Evolutionary conservation across 2,797 vertebrate genomes (phyloP).

Genomic region (Enteromius fasciolatus): DNA sequence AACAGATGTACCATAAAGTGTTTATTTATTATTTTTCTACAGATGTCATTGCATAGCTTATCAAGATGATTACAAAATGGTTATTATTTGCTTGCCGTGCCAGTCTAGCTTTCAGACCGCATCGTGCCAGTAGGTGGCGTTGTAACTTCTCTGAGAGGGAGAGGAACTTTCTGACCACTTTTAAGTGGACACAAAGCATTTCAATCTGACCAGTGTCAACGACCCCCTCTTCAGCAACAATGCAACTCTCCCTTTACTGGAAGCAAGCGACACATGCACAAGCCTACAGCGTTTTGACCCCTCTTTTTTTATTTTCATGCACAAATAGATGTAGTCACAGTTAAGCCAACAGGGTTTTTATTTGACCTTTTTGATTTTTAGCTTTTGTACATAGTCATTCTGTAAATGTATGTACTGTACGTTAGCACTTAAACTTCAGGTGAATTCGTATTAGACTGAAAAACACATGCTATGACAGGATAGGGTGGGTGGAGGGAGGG

Average conservation of each 20-base stretch:
- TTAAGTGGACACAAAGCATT: background rate
- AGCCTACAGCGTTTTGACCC: constrained; percentile 70
- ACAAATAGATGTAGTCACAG: constrained; percentile 64
- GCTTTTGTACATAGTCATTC: constrained; percentile 76
- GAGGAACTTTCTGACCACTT: constrained; percentile 15
- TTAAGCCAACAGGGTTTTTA: constrained; percentile 62
- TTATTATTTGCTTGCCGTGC: constrained; percentile 71
- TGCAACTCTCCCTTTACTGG: constrained; percentile 38
- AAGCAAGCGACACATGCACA: constrained; percentile 63
- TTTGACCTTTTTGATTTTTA: constrained; percentile 55
- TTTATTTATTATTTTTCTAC: constrained; percentile 66
- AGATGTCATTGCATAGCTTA: constrained; percentile 63
- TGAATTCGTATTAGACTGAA: constrained; percentile 56
- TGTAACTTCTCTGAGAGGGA: constrained; percentile 41
- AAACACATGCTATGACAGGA: constrained; percentile 57
- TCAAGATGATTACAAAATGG: constrained; percentile 65
- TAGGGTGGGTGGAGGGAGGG: constrained; percentile 24
- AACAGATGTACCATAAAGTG: constrained; percentile 63
- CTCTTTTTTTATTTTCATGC: constrained; percentile 70
- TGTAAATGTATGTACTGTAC: constrained; percentile 73
- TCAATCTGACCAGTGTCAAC: constrained; percentile 5
- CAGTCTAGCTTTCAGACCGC: constrained; percentile 9
- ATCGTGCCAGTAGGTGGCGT: constrained; percentile 23
- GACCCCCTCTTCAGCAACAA: constrained; percentile 35
- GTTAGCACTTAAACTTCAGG: constrained; percentile 70